A percentile compares a stretch with the other conserved stretches of the same genome.
Conservation (phyloP, 2,888 invertebrate species). For the Cheilosia pagana region DNA sequence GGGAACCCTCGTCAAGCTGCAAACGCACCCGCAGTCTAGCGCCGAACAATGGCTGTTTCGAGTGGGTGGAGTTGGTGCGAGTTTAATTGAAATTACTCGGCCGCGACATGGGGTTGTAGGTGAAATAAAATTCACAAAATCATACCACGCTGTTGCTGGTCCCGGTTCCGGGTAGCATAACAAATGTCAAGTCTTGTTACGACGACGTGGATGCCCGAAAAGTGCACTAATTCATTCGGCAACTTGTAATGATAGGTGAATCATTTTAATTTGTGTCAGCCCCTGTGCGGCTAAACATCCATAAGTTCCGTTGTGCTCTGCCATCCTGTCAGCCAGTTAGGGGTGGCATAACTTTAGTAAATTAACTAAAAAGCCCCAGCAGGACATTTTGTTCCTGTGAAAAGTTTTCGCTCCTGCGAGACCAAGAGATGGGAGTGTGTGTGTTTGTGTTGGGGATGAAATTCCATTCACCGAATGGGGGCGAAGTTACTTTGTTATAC, state of each 20-base stretch:
- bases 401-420: constrained; percentile 17
- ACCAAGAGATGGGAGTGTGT: too few species aligned
- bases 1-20: neutral
- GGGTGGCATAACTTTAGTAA: constrained; percentile 27
- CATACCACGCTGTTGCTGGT: neutral
- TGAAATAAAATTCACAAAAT: neutral
- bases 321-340: neutral
- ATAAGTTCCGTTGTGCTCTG: constrained; percentile 22
- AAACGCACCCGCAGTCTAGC: neutral
- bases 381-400: constrained; percentile 29
- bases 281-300: constrained; percentile 42
- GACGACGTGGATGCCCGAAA: constrained; percentile 14
- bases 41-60: neutral
- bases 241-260: constrained; percentile 47
- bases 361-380: constrained; percentile 49
- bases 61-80: neutral
- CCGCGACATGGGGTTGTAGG: constrained; percentile 8
- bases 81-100: constrained; percentile 46
- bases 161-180: neutral
- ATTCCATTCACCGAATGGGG: too few species aligned
- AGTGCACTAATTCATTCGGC: constrained; percentile 39
- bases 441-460: too few species aligned
- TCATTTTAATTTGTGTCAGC: constrained; percentile 55
- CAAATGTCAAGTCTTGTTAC: constrained; percentile 29
- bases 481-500: constrained; percentile 17